Base-by-base conservation (phyloP, 2,113 vertebrate species). In the Anhinga rufa region DNA sequence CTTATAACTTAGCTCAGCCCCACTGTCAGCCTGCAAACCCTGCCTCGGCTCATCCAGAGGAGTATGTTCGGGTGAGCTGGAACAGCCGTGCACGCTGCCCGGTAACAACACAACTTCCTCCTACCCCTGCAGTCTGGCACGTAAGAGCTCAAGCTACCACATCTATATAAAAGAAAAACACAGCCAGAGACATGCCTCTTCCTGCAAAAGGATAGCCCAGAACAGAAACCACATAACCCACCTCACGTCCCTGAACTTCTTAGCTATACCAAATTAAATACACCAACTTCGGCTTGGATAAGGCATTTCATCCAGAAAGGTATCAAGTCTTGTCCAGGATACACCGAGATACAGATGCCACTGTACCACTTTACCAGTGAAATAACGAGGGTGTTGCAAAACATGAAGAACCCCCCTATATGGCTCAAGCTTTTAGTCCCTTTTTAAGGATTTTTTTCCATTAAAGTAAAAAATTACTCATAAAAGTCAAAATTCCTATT, bases 41-140 rank as follows among this genome's bases (percentile, higher is more conserved):
- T 22, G 26, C 22, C 58, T 20, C 54, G 29, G 46, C 68, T 62
- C 48, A 31, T 1, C 42, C 42, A 19, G 16, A 48, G 36, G 34
- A 61, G 2, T 5, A 6, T 3, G 4, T 17, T 17, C 8, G 17
- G 46, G 31, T 9, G 70, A 69, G 40, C 65, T 10, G 24, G 28
- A 34, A 31, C 70, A 51, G 29, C 14, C 2, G 2, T 3, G 2
- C 32, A 18, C 1, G 0, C 38, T 36, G 49, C 48, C 32, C 7
- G 1, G 1, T 7, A 68, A 17, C 72, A 42, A 5, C 44, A 18
- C 57, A 40, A 4, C 28, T 12, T 28, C n/a, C 66, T 38, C 26
- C 66, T 44, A 1, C 14, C 46, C 40, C 48, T 42, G 42, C 40
- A 20, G 17, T 7, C 51, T 21, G 19, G 49, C 54, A 60, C 2